These are phyloP conservation scores for Aphidius ervi DNA, from an alignment of 1,140 invertebrate species.

Conservation along the genomic window DNA sequence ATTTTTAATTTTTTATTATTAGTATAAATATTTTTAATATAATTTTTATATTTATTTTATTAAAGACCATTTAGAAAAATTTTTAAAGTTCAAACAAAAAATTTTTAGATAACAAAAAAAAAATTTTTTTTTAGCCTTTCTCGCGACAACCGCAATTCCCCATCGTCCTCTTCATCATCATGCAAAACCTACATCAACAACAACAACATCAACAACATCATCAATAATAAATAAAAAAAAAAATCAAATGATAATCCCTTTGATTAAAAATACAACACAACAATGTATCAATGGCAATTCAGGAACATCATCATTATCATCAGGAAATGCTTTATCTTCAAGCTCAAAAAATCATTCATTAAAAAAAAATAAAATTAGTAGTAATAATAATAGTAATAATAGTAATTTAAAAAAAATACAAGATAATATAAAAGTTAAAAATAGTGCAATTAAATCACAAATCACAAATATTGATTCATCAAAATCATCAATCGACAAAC, in stretches of 20 bases:
- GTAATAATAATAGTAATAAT: constrained; percentile 7
- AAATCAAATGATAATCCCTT: constrained; percentile 29
- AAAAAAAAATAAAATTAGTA: too few relatives aligned
- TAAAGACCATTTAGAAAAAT: too few relatives aligned
- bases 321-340: constrained; percentile 22
- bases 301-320: constrained; percentile 32
- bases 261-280: constrained; percentile 39
- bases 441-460: constrained; percentile 32
- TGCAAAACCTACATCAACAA: constrained; percentile 38
- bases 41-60: too few relatives aligned
- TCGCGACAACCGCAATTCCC: constrained; percentile 52
- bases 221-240: too few relatives aligned
- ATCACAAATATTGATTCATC: constrained; percentile 40
- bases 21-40: constrained; percentile 3
- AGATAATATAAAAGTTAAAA: constrained; percentile 23
- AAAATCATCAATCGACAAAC: constrained; percentile 50
- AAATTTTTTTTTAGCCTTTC: constrained; percentile 49
- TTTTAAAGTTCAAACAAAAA: too few relatives aligned
- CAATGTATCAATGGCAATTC: constrained; percentile 41
- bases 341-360: constrained; percentile 36
- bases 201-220: constrained; percentile 22
- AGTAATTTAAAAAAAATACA: constrained; percentile 32
- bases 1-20: constrained; percentile 29
- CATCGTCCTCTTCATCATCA: constrained; percentile 54
- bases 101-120: too few relatives aligned